Evolutionary conservation across 2,113 vertebrate species (phyloP), one percentile per base, ranked within the genome.

Genomic region (Chunga burmeisteri): DNA sequence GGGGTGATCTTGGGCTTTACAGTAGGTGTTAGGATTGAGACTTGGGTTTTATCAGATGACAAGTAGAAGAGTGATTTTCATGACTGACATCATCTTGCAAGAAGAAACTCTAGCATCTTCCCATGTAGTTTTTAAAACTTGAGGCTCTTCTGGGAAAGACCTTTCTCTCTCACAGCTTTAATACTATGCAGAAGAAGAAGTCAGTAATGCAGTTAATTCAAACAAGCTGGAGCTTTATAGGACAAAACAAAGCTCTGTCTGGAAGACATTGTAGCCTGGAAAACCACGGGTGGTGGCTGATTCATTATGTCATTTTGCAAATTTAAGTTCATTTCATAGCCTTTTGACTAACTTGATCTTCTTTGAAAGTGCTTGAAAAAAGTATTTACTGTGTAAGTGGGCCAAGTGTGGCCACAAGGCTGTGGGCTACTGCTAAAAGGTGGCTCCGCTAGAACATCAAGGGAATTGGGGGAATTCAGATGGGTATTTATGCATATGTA

Each of bases 21-120:
- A 32, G 32, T 56, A 77, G 9, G 16, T n/a, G 4, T 70, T 83
- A 73, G 21, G 53, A 32, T 12, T 44, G 27, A 73, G 16, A 58
- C 12, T n/a, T 0, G 0, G 21, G 20, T 38, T 88, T 93, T 73
- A 70, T 53, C 42, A 1, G 4, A 30, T 61, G 17, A 38, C 0
- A 1, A 30, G 19, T 23, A 18, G 14, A 34, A 59, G 50, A 36
- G 66, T n/a, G 16, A 38, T 22, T 81, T 74, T 38, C 42, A 78
- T 1, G 1, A 79, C 29, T 53, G 34, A 49, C 4, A 6, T 16
- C 1, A 3, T 58, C 42, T 59, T 62, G 52, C 38, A 81, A 26
- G 25, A 74, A 73, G 36, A 90, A 90, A 72, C 34, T 85, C 47
- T 53, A 42, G 22, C 75, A 29, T 52, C 13, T 81, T 87, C 27